phyloP scores from a whole-genome alignment of 2,113 vertebrate species.

The Apeltes quadracus region DNA sequence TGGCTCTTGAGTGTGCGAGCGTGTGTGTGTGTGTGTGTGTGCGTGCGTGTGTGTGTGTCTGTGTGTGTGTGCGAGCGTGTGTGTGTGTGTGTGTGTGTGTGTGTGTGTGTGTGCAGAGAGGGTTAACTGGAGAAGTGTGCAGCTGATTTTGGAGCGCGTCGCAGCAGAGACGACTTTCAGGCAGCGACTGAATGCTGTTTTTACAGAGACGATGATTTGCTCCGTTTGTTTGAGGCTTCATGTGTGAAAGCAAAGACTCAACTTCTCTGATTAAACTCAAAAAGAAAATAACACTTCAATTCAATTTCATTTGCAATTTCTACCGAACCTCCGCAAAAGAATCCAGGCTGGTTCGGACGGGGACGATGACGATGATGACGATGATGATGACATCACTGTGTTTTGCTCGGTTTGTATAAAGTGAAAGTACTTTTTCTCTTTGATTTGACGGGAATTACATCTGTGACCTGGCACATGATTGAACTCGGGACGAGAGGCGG shows the following conservation, averaged over 20 bases:
- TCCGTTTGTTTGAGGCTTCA: not conserved
- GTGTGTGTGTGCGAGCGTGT: not conserved
- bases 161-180: not conserved
- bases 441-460: not conserved
- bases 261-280: too few relatives aligned
- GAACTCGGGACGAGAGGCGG: conserved; percentile 3
- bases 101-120: conserved; percentile 6
- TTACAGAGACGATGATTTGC: not conserved
- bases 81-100: not conserved
- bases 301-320: conserved; percentile 13
- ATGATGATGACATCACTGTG: not conserved
- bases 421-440: conserved; percentile 12
- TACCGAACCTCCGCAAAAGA: not conserved
- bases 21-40: not conserved
- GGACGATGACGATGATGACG: too few relatives aligned
- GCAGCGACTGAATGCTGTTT: not conserved
- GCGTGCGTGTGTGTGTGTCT: not conserved
- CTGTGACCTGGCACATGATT: conserved; percentile 1
- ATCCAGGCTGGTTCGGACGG: conserved; percentile 6
- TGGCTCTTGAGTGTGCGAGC: conserved; percentile 22
- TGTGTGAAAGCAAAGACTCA: not conserved
- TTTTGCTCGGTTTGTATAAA: conserved; percentile 11
- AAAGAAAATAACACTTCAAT: not conserved
- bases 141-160: conserved; percentile 6
- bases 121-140: conserved; percentile 13